Evolutionary conservation across 1,140 invertebrate species (phyloP).

Genomic region (Hypsibius dujardini): DNA sequence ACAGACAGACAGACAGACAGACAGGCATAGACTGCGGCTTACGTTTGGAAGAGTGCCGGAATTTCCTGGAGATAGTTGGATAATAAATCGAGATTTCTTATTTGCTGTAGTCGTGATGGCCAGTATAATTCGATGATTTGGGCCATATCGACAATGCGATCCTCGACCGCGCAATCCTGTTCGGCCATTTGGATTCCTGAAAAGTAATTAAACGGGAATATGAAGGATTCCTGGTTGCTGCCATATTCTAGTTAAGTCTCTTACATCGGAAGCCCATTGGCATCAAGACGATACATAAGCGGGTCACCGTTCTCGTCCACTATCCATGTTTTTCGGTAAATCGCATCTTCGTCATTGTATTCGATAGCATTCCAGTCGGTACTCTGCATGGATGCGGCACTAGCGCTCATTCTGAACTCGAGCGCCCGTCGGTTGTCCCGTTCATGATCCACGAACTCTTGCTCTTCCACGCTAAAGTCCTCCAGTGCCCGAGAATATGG

Average conservation of each 20-base stretch:
- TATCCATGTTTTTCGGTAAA: slow-evolving; percentile 7
- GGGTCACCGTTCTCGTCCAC: not conserved
- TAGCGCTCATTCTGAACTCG: not conserved
- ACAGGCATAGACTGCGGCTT: too few species aligned
- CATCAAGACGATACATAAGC: not conserved
- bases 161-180: not conserved
- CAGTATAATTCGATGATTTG: slow-evolving; percentile 2
- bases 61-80: not conserved
- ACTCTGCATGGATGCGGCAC: not conserved
- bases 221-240: too few species aligned
- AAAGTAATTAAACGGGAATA: not conserved
- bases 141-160: not conserved
- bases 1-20: too few species aligned
- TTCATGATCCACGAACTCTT: slow-evolving; percentile 1
- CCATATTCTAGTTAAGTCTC: not conserved
- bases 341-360: not conserved
- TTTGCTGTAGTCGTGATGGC: not conserved
- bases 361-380: slow-evolving; percentile 3
- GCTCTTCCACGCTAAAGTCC: slow-evolving; percentile 2
- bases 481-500: not conserved
- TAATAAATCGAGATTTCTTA: not conserved
- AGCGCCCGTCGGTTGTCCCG: not conserved
- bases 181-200: not conserved
- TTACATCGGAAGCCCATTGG: not conserved
- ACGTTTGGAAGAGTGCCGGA: not conserved